A percentile compares a stretch with the other conserved stretches of the same genome.
Evolutionary conservation across 2,113 vertebrate species (phyloP).

Genomic region (Callithrix jacchus): DNA sequence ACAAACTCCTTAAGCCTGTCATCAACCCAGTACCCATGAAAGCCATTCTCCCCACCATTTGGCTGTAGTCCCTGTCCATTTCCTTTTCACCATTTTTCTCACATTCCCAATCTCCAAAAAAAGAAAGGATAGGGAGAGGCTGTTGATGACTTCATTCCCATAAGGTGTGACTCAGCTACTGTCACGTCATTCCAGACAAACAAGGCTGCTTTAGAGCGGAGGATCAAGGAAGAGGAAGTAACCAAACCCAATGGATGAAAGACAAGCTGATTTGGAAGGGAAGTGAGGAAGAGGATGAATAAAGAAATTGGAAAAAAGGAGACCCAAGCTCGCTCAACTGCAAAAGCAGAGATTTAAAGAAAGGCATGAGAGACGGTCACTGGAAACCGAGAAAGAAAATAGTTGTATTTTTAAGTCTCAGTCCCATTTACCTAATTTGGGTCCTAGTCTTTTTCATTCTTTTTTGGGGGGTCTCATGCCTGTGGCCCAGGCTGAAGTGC

Average conservation of each 20-base stretch:
- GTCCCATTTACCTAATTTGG: neutral
- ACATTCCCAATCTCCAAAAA: neutral
- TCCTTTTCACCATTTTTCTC: neutral
- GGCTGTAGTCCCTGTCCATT: neutral
- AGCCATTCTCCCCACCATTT: too few species aligned
- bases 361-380: neutral
- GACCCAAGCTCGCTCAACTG: neutral
- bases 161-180: neutral
- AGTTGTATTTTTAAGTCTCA: neutral
- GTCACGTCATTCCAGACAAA: neutral
- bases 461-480: too few species aligned
- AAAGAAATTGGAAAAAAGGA: neutral
- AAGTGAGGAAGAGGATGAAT: neutral
- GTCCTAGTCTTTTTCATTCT: too few species aligned
- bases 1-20: neutral
- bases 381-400: neutral
- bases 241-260: neutral
- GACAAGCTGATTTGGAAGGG: neutral
- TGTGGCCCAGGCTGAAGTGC: too few species aligned
- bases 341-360: neutral
- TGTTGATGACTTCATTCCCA: neutral
- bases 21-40: neutral
- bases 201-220: neutral
- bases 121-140: neutral
- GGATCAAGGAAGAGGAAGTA: neutral